A percentile compares a stretch with the other conserved stretches of the same genome.
Conservation (phyloP, 1,140 invertebrate genomes). For the Helicoverpa zea region DNA sequence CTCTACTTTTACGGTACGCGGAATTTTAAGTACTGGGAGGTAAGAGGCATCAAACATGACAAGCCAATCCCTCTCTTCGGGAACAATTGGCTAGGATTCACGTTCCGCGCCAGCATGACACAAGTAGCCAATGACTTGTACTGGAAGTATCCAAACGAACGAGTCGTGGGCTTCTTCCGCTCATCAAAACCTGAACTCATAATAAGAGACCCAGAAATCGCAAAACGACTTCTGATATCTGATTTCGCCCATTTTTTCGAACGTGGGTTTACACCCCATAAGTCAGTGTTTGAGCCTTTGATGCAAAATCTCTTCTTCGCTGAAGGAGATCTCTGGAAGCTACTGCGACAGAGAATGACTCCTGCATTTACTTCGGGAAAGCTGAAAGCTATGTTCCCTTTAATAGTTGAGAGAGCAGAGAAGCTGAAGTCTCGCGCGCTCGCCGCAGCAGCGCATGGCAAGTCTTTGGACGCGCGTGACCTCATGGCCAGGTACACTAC, state of each 20-base stretch:
- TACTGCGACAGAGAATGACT: conserved; percentile 85
- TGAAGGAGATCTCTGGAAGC: conserved; percentile 69
- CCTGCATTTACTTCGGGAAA: conserved; percentile 88
- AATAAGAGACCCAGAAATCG: conserved; percentile 45
- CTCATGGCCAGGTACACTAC: conserved; percentile 68
- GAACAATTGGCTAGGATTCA: conserved; percentile 1
- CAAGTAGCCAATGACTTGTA: conserved; percentile 36
- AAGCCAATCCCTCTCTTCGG: conserved; percentile 29
- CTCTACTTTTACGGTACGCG: conserved; percentile 29
- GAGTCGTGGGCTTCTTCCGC: conserved; percentile 47
- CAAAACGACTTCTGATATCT: conserved; percentile 31
- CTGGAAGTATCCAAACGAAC: conserved; percentile 42
- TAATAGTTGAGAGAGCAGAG: conserved; percentile 80
- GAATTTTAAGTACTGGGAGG: conserved; percentile 33
- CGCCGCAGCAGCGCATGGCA: conserved; percentile 31
- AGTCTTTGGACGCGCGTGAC: conserved; percentile 57
- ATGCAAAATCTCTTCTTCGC: conserved; percentile 44
- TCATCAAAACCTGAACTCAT: conserved; percentile 43
- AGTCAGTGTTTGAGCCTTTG: conserved; percentile 42
- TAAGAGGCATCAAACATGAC: conserved; percentile 34
- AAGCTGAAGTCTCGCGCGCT: conserved; percentile 63
- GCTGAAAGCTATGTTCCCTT: conserved; percentile 87
- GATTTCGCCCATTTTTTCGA: conserved; percentile 49
- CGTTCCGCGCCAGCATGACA: conserved; percentile 15
- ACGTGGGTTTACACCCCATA: conserved; percentile 27